Evolutionary conservation across 2,797 vertebrate species (phyloP).

Genomic region (Capromys pilorides): DNA sequence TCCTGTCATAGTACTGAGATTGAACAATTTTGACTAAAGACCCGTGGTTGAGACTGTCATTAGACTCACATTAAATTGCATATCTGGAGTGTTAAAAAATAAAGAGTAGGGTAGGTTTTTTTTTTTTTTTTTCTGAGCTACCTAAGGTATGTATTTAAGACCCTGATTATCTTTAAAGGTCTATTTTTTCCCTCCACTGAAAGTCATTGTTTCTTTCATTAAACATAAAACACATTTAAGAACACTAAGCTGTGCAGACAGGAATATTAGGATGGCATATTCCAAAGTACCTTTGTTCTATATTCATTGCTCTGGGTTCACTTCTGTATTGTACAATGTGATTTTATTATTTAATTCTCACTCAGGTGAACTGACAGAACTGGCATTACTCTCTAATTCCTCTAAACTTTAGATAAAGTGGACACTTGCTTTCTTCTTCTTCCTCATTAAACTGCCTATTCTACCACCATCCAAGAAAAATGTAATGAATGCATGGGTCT

Average conservation of each 20-base stretch:
- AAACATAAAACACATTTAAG: slow-evolving; percentile 85
- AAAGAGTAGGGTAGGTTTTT: slow-evolving; percentile 85
- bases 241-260: slow-evolving; percentile 79
- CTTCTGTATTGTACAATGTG: slow-evolving; percentile 67
- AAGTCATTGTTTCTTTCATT: slow-evolving; percentile 87
- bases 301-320: slow-evolving; percentile 71
- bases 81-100: slow-evolving; percentile 89
- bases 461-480: not conserved
- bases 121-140: slow-evolving; percentile 86
- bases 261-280: slow-evolving; percentile 81
- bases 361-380: slow-evolving; percentile 25
- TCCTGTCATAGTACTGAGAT: slow-evolving; percentile 86
- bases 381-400: slow-evolving; percentile 35
- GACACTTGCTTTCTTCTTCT: slow-evolving; percentile 4
- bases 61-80: slow-evolving; percentile 88
- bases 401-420: slow-evolving; percentile 6
- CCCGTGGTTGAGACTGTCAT: slow-evolving; percentile 87
- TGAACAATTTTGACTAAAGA: slow-evolving; percentile 89
- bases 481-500: not conserved
- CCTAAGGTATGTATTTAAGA: slow-evolving; percentile 84
- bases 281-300: slow-evolving; percentile 80
- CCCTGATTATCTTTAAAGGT: slow-evolving; percentile 87
- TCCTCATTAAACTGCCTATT: not conserved
- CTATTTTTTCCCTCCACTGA: slow-evolving; percentile 85
- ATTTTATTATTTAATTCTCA: slow-evolving; percentile 75